Percentiles rank a stretch among this genome's conserved stretches.
These are phyloP conservation scores for Microcebus tavaratra DNA, from an alignment of 2,113 vertebrate species.

Conservation along the genomic window DNA sequence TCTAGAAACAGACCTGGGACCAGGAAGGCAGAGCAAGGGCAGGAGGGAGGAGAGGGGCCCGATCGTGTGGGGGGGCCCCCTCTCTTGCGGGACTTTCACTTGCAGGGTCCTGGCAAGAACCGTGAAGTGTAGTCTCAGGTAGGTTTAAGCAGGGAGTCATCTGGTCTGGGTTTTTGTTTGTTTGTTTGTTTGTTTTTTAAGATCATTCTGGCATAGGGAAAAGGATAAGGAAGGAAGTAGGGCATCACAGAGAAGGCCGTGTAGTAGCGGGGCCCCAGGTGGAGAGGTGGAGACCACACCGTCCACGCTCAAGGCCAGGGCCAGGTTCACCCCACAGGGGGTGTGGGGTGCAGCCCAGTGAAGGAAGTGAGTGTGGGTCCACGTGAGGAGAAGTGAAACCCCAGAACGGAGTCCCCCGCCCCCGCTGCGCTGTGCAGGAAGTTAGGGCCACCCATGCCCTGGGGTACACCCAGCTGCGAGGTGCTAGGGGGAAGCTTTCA, in stretches of 20 bases:
- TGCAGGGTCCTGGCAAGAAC: neutral
- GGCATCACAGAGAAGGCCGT: no score
- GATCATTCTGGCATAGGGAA: neutral
- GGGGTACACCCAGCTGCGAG: neutral
- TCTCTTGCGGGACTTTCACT: no score
- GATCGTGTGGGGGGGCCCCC: no score
- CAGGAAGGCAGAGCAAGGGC: neutral
- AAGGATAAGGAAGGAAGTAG: neutral
- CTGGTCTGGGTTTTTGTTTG: neutral
- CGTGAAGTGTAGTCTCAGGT: neutral
- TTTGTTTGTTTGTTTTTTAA: no score
- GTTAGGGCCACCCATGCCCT: accelerated
- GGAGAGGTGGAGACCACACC: neutral
- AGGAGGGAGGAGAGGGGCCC: neutral
- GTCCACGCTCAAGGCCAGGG: neutral
- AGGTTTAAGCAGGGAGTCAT: neutral
- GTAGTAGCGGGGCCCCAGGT: no score
- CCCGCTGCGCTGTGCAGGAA: neutral
- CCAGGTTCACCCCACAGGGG: neutral
- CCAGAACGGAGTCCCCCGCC: neutral
- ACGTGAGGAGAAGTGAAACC: neutral
- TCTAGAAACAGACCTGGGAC: neutral
- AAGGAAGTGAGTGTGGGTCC: neutral
- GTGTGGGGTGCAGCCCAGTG: neutral
- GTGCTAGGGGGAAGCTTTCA: neutral